These are phyloP conservation scores for Nannoperca obscura DNA, from an alignment of 2,797 vertebrate genomes.

Conservation along the genomic window DNA sequence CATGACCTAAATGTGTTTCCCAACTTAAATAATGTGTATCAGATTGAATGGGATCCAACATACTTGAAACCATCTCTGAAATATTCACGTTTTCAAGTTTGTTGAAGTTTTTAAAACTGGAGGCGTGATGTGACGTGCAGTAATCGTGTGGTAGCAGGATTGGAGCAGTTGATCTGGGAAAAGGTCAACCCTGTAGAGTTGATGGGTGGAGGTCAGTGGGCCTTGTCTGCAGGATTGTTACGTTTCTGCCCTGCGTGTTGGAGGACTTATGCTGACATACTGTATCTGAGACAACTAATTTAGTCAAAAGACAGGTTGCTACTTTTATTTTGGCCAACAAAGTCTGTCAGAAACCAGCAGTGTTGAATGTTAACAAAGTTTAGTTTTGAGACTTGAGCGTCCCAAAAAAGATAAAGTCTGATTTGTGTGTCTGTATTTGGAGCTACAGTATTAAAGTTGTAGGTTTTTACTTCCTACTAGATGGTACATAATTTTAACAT, in stretches of 20 bases:
- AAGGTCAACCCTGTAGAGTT: constrained; percentile 1
- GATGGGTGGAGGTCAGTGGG: constrained; percentile 57
- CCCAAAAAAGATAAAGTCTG: not conserved
- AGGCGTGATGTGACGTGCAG: not conserved
- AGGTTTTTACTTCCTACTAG: not conserved
- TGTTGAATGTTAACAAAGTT: not conserved
- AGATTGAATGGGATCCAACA: not conserved
- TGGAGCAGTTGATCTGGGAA: constrained; percentile 27
- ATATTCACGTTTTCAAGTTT: not conserved
- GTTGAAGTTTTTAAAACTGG: not conserved
- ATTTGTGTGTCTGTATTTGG: constrained; percentile 3
- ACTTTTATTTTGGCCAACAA: not conserved
- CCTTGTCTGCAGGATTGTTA: constrained; percentile 24
- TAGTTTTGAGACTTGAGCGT: not conserved
- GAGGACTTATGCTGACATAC: constrained; percentile 11
- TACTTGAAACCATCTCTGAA: not conserved
- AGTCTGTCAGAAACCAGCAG: not conserved
- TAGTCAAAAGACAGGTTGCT: not conserved
- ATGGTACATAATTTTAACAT: not conserved
- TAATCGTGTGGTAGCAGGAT: constrained; percentile 1
- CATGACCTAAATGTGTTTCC: constrained; percentile 33
- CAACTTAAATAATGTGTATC: constrained; percentile 26
- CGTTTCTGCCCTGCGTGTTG: not conserved
- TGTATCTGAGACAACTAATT: constrained; percentile 15
- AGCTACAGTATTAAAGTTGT: not conserved